Base-by-base conservation (phyloP, 2,888 invertebrate genomes). In the Sturmia bella region DNA sequence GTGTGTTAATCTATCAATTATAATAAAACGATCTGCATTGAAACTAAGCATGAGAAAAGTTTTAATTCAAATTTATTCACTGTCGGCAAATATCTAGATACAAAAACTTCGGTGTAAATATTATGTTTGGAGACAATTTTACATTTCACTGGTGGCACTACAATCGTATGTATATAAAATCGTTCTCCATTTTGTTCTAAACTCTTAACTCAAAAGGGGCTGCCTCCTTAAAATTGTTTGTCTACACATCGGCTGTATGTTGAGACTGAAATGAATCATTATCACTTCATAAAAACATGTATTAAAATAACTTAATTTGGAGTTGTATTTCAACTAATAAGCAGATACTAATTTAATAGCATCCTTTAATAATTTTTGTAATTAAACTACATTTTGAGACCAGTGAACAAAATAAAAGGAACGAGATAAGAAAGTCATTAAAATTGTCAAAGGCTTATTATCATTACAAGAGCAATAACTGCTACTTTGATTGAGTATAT, bases 401-500 rank as follows among this genome's bases (percentile, higher is more conserved):
- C 0, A 9, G 7, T 15, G 24, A 57, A 24, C 19, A 48, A 50
- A n/a, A 17, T 15, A 50, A 32, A 9, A 66, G 32, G 39, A 48
- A 21, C 15, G 15, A 17, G 45, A 32, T 32, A 59, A 61, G 43
- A 45, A 21, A 63, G 48, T 37, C 64, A 66, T 66, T 52, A 78
- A 78, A 41, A 43, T 59, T 66, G 57, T 64, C 64, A 54, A 52
- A 45, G 39, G 39, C 69, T 76, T 76, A 76, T 76, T 76, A 76
- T 76, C 43, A 39, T 56, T 32, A 56, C 2, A 6, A 66, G 0
- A 3, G 39, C 3, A 39, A 57, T 48, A 37, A 32, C n/a, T 41
- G 19, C 19, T 56, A 21, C 57, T 15, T 39, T 15, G 15, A 43
- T 21, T 1, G 21, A 41, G 41, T 43, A 56, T 70, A 70, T 37